Evolutionary conservation across 2,797 vertebrate genomes (phyloP).

Genomic region (Sphaeramia orbicularis): DNA sequence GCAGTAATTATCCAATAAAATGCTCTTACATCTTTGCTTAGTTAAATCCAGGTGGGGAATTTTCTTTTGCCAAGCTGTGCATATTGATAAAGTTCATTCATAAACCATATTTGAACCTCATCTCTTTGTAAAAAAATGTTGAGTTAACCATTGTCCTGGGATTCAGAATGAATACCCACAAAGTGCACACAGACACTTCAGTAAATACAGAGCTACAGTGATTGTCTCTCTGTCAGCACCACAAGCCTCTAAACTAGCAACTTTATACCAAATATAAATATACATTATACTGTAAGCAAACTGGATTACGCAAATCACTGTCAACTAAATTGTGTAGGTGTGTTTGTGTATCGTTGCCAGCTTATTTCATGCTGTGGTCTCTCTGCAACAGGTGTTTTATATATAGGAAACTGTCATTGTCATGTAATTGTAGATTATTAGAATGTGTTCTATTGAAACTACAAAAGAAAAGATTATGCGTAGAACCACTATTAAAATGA

Average conservation of each 20-base stretch:
- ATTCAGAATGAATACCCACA: too few relatives aligned
- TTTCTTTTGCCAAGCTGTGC: too few relatives aligned
- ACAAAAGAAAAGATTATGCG: not conserved
- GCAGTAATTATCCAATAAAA: too few relatives aligned
- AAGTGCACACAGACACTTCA: constrained; percentile 11
- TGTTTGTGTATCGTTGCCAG: not conserved
- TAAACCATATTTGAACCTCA: not conserved
- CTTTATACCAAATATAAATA: constrained; percentile 8
- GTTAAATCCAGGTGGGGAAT: too few relatives aligned
- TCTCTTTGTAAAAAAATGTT: not conserved
- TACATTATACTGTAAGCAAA: not conserved
- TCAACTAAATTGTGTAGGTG: not conserved
- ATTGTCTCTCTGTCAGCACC: constrained; percentile 19
- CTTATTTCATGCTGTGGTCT: not conserved
- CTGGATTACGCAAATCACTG: constrained; percentile 25
- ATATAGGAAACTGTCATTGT: not conserved
- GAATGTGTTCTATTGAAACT: too few relatives aligned
- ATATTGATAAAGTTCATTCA: too few relatives aligned
- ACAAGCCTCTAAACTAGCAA: constrained; percentile 26
- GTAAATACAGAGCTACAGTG: constrained; percentile 4
- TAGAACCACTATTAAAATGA: constrained; percentile 6
- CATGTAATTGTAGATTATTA: too few relatives aligned
- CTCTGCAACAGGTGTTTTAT: not conserved
- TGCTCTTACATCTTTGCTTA: too few relatives aligned
- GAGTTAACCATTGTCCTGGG: too few relatives aligned